Evolutionary conservation across 2,113 vertebrate genomes (phyloP).

Genomic region (Athene noctua): DNA sequence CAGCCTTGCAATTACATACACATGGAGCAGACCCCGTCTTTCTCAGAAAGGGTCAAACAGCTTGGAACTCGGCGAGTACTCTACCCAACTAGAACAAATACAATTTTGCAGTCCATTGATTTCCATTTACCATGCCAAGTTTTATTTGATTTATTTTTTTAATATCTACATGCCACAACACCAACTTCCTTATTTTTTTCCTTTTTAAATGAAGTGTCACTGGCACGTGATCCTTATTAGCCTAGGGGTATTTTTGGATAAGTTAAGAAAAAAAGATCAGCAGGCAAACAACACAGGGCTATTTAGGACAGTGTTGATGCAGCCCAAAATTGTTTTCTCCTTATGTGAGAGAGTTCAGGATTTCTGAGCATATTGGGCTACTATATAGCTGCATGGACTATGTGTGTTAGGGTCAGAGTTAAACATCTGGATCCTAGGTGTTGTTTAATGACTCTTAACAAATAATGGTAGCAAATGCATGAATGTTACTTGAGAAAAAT

Average conservation of each 20-base stretch:
- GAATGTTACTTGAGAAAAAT: background rate
- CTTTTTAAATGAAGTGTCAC: background rate
- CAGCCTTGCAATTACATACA: background rate
- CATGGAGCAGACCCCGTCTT: background rate
- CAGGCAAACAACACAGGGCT: background rate
- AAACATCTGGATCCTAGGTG: background rate
- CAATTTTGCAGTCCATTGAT: slow-evolving; percentile 50
- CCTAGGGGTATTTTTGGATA: background rate
- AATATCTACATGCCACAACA: background rate
- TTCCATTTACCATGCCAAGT: slow-evolving; percentile 46
- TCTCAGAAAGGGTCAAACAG: background rate
- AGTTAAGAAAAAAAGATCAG: background rate
- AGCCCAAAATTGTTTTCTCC: background rate
- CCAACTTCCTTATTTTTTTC: background rate
- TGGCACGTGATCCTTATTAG: background rate
- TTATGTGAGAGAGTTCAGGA: background rate
- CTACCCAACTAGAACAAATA: slow-evolving; percentile 49
- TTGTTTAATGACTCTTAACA: background rate
- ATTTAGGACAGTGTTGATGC: background rate
- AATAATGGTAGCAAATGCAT: background rate
- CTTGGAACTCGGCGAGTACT: background rate
- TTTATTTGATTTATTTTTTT: slow-evolving; percentile 39
- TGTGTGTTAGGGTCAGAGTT: background rate
- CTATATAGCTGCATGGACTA: background rate
- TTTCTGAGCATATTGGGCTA: background rate